Percentiles rank a stretch among this genome's conserved stretches.
Evolutionary conservation across 2,888 invertebrate species (phyloP).

Genomic region (Halictus quadricinctus): DNA sequence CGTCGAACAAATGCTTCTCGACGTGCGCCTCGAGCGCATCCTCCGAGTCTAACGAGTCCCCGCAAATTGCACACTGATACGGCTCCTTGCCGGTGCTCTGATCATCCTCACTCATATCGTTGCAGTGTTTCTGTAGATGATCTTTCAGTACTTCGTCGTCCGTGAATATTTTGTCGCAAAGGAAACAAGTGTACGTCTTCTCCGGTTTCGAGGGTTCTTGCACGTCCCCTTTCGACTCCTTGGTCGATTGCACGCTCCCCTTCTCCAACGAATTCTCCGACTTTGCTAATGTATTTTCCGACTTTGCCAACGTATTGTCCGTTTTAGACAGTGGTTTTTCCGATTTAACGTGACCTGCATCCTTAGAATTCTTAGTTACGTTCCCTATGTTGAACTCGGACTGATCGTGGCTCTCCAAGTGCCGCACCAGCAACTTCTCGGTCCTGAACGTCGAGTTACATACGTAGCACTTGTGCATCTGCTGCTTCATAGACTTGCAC

Average conservation of each 20-base stretch:
- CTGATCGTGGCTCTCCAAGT: slow-evolving; percentile 69
- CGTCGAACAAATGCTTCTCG: slow-evolving; percentile 78
- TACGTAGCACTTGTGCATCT: slow-evolving; percentile 69
- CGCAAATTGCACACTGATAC: slow-evolving; percentile 80
- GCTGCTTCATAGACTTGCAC: slow-evolving; percentile 69
- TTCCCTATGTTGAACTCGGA: slow-evolving; percentile 67
- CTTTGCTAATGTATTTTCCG: slow-evolving; percentile 15
- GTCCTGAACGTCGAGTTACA: slow-evolving; percentile 71
- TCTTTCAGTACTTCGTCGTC: slow-evolving; percentile 78
- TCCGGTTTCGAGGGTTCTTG: slow-evolving; percentile 38
- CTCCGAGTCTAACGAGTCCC: slow-evolving; percentile 75
- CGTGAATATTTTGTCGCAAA: slow-evolving; percentile 79
- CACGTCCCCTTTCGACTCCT: slow-evolving; percentile 7
- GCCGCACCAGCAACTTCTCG: slow-evolving; percentile 67
- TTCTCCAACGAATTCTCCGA: not conserved
- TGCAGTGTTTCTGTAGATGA: slow-evolving; percentile 80
- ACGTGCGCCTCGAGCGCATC: slow-evolving; percentile 77
- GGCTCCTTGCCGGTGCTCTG: slow-evolving; percentile 69
- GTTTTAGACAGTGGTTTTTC: slow-evolving; percentile 16
- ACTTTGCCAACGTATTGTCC: slow-evolving; percentile 11
- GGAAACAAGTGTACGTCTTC: slow-evolving; percentile 76
- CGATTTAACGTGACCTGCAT: not conserved
- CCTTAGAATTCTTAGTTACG: slow-evolving; percentile 31
- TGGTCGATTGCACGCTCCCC: slow-evolving; percentile 23
- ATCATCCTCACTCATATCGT: slow-evolving; percentile 76